phyloP scores from a whole-genome alignment of 2,113 vertebrate genomes.

The Redunca redunca region DNA sequence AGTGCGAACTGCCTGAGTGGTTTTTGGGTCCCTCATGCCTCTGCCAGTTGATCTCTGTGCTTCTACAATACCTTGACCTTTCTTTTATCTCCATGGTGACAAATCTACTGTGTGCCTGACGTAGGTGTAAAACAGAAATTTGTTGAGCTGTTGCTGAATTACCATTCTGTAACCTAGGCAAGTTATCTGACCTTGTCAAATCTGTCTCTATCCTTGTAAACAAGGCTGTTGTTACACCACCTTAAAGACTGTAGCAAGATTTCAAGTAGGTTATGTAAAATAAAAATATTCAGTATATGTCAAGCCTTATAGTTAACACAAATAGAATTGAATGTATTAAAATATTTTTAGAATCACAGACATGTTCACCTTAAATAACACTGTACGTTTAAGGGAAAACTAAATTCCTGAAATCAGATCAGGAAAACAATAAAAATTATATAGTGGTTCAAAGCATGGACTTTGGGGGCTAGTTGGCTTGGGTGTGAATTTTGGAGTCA shows the following conservation, averaged over 20 bases:
- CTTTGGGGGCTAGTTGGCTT: accelerated
- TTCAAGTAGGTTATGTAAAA: background rate
- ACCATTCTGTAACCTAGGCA: background rate
- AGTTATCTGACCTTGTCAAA: background rate
- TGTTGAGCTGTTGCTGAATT: background rate
- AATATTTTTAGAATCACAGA: background rate
- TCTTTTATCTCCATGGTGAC: too few species aligned
- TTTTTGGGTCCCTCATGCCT: accelerated
- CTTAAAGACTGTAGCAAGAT: background rate
- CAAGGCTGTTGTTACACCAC: background rate
- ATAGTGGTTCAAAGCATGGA: background rate
- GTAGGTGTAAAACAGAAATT: accelerated
- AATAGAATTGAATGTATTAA: background rate
- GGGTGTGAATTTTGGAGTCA: background rate
- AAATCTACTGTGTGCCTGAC: background rate
- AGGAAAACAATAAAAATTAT: background rate
- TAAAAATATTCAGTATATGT: background rate
- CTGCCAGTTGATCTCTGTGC: background rate
- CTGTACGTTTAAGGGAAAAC: background rate
- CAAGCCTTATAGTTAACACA: background rate
- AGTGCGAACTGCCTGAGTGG: background rate
- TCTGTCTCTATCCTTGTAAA: background rate
- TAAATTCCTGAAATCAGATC: background rate
- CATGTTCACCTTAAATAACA: background rate
- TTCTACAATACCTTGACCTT: background rate